Evolutionary conservation across 2,888 invertebrate species (phyloP).

Genomic region (Rotaria sp.): DNA sequence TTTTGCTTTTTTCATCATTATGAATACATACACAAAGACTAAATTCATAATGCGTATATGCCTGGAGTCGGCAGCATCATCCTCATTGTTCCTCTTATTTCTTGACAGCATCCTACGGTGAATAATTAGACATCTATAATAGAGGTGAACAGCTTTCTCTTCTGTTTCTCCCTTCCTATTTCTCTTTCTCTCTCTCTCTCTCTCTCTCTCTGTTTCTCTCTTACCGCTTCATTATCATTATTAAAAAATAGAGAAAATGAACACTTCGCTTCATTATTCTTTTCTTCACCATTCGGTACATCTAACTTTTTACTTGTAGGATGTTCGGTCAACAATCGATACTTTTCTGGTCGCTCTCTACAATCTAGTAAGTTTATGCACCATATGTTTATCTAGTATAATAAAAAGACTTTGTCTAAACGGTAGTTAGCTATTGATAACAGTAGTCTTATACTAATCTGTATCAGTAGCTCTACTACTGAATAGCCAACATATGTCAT

Average conservation of each 20-base stretch:
- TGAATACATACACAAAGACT: neutral
- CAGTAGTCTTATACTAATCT: conserved; percentile 2
- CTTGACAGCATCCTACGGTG: neutral
- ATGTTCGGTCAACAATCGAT: conserved; percentile 29
- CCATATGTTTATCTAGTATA: neutral
- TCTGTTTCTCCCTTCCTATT: neutral
- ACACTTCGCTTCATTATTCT: neutral
- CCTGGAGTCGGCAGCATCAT: neutral
- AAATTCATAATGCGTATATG: neutral
- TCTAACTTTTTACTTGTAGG: neutral
- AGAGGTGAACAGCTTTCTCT: neutral
- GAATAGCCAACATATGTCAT: neutral
- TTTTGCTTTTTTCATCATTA: conserved; percentile 17
- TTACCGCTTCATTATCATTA: conserved; percentile 13
- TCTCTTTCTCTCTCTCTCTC: neutral
- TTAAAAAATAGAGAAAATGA: neutral
- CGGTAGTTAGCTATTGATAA: conserved; percentile 29
- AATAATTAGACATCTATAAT: neutral
- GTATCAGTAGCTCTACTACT: conserved; percentile 32
- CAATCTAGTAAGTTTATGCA: neutral
- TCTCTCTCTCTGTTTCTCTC: neutral
- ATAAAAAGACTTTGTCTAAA: neutral
- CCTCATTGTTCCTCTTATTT: neutral
- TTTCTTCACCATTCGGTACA: neutral
- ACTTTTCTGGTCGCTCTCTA: neutral